A percentile compares a stretch with the other conserved stretches of the same genome.
Conservation (phyloP, 2,888 invertebrate species). For the Carcina quercana region DNA sequence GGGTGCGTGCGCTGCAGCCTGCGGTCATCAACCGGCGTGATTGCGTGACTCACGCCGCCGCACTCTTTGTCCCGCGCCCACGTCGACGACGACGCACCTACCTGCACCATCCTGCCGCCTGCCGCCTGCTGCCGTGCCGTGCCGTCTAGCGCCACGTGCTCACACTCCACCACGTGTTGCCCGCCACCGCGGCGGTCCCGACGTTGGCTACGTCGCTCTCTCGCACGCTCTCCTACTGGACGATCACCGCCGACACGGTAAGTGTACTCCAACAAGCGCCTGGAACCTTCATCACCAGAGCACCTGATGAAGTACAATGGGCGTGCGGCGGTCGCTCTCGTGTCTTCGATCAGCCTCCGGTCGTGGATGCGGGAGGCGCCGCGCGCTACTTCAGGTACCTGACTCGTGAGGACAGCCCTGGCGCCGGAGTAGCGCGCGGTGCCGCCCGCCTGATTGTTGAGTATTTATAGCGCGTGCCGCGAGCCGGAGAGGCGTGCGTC, state of each 20-base stretch:
- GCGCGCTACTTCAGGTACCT: conserved; percentile 99
- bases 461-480: conserved; percentile 49
- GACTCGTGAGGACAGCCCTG: conserved; percentile 88
- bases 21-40: conserved; percentile 55
- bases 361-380: conserved; percentile 53
- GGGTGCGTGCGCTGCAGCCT: conserved; percentile 47
- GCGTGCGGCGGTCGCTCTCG: conserved; percentile 84
- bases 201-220: too few species aligned
- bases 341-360: conserved; percentile 14
- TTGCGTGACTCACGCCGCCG: conserved; percentile 54
- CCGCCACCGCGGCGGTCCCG: conserved; percentile 7
- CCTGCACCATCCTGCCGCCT: conserved; percentile 23
- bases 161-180: conserved; percentile 18
- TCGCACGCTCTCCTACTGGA: conserved; percentile 26
- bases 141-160: conserved; percentile 33
- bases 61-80: conserved; percentile 46
- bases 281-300: conserved; percentile 94
- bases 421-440: conserved; percentile 93
- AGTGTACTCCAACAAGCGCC: conserved; percentile 99
- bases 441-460: conserved; percentile 41
- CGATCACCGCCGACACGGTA: conserved; percentile 85
- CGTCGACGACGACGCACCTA: conserved; percentile 31
- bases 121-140: conserved; percentile 16
- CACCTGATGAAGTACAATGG: conserved; percentile 99
- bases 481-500: conserved; percentile 41